Evolutionary conservation across 2,113 vertebrate genomes (phyloP), one percentile per base, ranked within the genome.

Genomic region (Tenebrosternarchus preto): DNA sequence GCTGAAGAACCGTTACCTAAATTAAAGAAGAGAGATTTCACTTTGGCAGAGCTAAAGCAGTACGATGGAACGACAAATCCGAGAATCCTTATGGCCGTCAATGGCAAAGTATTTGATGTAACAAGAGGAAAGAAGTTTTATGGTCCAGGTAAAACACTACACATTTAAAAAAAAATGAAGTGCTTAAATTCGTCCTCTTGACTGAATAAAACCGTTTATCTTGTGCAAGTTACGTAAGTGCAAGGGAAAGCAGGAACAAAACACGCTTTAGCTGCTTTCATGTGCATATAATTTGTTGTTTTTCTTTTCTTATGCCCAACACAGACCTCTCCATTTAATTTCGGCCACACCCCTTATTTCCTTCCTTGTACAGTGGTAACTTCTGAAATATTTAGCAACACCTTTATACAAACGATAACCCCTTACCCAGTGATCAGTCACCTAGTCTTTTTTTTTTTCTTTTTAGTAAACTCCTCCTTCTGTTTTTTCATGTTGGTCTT

Each of bases 101-200:
- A 94, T 73, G 94, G 94, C 39, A 98, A 98, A 87, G 96, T 98
- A 80, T 99, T 98, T 88, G 96, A 99, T 87, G 96, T 99, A 76
- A 97, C 94, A 25, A 88, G 95, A 64, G 97, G 93, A 25, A 95
- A 92, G 85, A 97, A 95, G 90, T 98, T 98, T 88, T 98, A 98
- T 88, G 97, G 97, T 12, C 96, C 95, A 73, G 97, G 97, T 98
- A 90, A 76, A 8, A 46, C 19, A 16, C 19, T 31, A 27, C 33
- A 3, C 25, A 46, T 6, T 36, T 73, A 12, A 24, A 22, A 57
- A 31, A 56, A n/a, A 33, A 20, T 12, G 6, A 2, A 5, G 12
- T 33, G 71, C 0, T 78, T 50, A 50, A 50, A 50, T 50, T 50
- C 8, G 43, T 50, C 15, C 24, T 36, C 16, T 1, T 36, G 33